phyloP scores from a whole-genome alignment of 2,888 invertebrate species.

The Pocota personata region DNA sequence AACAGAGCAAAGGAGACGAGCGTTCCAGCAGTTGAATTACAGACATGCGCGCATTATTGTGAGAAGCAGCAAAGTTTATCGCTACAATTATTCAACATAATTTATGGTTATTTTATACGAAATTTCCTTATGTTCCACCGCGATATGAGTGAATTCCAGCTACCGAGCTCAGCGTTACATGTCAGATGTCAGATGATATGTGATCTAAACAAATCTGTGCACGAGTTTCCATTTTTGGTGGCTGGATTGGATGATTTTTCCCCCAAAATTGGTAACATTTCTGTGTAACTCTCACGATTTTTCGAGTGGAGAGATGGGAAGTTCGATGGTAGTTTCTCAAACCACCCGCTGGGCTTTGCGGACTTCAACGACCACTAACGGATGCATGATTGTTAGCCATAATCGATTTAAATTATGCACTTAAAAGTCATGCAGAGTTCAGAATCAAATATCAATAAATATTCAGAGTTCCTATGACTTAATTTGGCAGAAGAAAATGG shows the following conservation, averaged over 20 bases:
- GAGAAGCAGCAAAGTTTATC: slow-evolving; percentile 62
- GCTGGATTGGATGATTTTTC: slow-evolving; percentile 57
- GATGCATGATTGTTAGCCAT: slow-evolving; percentile 64
- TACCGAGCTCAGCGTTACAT: slow-evolving; percentile 57
- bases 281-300: slow-evolving; percentile 57
- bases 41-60: slow-evolving; percentile 60
- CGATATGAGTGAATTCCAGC: slow-evolving; percentile 53
- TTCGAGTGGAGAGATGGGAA: slow-evolving; percentile 3
- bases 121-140: slow-evolving; percentile 52
- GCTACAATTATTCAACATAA: slow-evolving; percentile 67
- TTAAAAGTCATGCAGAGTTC: slow-evolving; percentile 64
- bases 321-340: slow-evolving; percentile 42
- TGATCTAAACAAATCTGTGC: slow-evolving; percentile 70
- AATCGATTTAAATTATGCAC: slow-evolving; percentile 69
- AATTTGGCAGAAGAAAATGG: slow-evolving; percentile 54
- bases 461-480: slow-evolving; percentile 60
- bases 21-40: slow-evolving; percentile 40
- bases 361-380: slow-evolving; percentile 17
- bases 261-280: slow-evolving; percentile 65
- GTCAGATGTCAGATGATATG: slow-evolving; percentile 69
- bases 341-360: slow-evolving; percentile 36
- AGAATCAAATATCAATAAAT: slow-evolving; percentile 67
- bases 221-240: slow-evolving; percentile 67
- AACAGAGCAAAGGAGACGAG: neutral
- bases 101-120: slow-evolving; percentile 65